Evolutionary conservation across 2,797 vertebrate species (phyloP).

Genomic region (Lates japonicus): DNA sequence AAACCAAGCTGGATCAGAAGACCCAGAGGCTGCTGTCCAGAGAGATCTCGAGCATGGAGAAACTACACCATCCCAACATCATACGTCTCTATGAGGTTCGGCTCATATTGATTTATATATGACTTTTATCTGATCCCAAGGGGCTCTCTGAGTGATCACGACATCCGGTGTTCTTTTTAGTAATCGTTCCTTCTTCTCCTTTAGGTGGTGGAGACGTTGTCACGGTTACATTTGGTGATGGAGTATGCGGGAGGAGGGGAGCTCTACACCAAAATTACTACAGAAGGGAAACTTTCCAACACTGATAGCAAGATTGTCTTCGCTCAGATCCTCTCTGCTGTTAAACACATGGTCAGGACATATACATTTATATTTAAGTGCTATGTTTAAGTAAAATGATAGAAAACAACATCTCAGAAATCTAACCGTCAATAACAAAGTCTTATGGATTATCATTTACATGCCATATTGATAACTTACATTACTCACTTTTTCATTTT

Average conservation of each 20-base stretch:
- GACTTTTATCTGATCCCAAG: neutral
- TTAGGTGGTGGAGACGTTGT: constrained; percentile 94
- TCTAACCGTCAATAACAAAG: neutral
- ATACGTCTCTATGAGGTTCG: constrained; percentile 95
- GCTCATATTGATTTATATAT: neutral
- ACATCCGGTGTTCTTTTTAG: neutral
- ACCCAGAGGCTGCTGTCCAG: constrained; percentile 94
- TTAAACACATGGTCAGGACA: constrained; percentile 96
- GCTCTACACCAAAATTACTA: constrained; percentile 96
- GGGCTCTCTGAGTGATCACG: neutral
- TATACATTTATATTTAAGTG: neutral
- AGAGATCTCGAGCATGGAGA: constrained; percentile 99
- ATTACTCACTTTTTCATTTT: constrained; percentile 28
- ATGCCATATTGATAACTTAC: neutral
- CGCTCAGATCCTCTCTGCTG: constrained; percentile 96
- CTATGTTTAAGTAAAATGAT: neutral
- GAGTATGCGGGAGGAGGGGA: constrained; percentile 96
- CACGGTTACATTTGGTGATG: constrained; percentile 96
- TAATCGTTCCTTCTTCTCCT: constrained; percentile 2
- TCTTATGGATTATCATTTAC: neutral
- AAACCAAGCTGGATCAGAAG: constrained; percentile 97
- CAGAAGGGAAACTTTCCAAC: constrained; percentile 94
- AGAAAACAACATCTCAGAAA: neutral
- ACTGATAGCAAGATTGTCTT: constrained; percentile 93
- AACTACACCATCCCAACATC: constrained; percentile 96